Evolutionary conservation across 2,888 invertebrate genomes (phyloP).

Genomic region (Chrysotoxum bicinctum): DNA sequence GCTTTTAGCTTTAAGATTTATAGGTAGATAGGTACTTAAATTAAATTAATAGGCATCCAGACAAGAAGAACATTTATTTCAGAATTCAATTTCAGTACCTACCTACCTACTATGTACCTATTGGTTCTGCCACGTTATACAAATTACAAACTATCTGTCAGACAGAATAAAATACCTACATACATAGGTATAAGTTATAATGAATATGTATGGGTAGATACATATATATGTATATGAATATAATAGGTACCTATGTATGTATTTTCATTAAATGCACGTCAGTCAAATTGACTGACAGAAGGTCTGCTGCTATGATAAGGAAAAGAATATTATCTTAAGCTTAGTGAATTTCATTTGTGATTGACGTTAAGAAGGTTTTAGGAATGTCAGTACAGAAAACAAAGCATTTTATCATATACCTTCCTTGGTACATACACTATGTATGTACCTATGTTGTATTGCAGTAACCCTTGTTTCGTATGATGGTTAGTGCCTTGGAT

Average conservation of each 20-base stretch:
- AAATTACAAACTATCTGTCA: too few relatives aligned
- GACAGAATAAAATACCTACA: too few relatives aligned
- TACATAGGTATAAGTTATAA: too few relatives aligned
- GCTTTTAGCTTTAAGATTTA: not conserved
- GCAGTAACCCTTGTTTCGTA: too few relatives aligned
- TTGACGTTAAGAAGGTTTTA: constrained; percentile 23
- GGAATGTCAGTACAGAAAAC: not conserved
- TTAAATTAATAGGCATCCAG: not conserved
- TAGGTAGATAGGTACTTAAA: not conserved
- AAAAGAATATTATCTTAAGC: constrained; percentile 19
- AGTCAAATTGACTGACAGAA: not conserved
- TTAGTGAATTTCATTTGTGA: constrained; percentile 31
- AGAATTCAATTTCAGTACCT: not conserved
- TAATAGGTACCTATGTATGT: too few relatives aligned
- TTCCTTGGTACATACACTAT: too few relatives aligned
- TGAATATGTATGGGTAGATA: too few relatives aligned
- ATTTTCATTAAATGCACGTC: not conserved
- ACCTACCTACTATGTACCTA: too few relatives aligned
- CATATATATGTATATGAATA: too few relatives aligned
- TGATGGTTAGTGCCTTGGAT: too few relatives aligned
- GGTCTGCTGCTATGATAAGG: constrained; percentile 16
- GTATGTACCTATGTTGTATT: too few relatives aligned
- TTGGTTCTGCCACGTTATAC: too few relatives aligned
- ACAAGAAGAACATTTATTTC: not conserved
- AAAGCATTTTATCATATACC: not conserved